These are phyloP conservation scores for Augochlora pura DNA, from an alignment of 1,140 invertebrate species.

Conservation along the genomic window DNA sequence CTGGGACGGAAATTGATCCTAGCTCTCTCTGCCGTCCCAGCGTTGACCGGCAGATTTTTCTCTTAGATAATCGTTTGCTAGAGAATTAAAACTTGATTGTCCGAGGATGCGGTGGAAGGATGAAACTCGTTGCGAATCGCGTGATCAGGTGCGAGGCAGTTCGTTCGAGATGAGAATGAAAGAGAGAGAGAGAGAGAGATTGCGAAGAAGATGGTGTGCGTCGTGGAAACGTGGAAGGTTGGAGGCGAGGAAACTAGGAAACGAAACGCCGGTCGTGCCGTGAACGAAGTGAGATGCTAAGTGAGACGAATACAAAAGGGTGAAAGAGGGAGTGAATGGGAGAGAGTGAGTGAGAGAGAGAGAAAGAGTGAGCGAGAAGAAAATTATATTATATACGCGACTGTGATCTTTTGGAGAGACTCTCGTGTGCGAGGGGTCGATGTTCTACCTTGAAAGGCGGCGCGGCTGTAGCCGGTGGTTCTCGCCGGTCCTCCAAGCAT, in stretches of 20 bases:
- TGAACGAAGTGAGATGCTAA: slow-evolving; percentile 20
- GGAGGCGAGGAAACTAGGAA: slow-evolving; percentile 18
- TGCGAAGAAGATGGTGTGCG: not conserved
- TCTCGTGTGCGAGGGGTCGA: slow-evolving; percentile 60
- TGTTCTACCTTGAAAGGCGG: slow-evolving; percentile 47
- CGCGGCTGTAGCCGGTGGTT: slow-evolving; percentile 24
- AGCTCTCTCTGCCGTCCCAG: too few relatives aligned
- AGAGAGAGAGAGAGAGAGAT: not conserved
- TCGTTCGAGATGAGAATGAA: not conserved
- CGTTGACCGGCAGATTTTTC: too few relatives aligned
- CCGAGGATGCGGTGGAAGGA: too few relatives aligned
- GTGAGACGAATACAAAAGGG: slow-evolving; percentile 31
- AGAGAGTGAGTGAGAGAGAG: slow-evolving; percentile 15
- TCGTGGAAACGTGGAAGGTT: not conserved
- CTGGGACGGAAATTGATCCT: too few relatives aligned
- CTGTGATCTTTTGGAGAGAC: slow-evolving; percentile 65
- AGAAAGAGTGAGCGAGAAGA: not conserved
- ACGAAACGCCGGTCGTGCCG: slow-evolving; percentile 27
- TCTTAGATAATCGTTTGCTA: too few relatives aligned
- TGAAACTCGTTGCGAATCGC: slow-evolving; percentile 37
- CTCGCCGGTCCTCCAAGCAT: not conserved
- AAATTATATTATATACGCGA: slow-evolving; percentile 65
- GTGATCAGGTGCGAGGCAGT: not conserved
- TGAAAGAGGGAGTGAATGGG: not conserved
- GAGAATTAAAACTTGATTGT: too few relatives aligned